Percentiles rank a stretch among this genome's conserved stretches.
These are phyloP conservation scores for Muntiacus reevesi DNA, from an alignment of 2,113 vertebrate species.

Conservation along the genomic window DNA sequence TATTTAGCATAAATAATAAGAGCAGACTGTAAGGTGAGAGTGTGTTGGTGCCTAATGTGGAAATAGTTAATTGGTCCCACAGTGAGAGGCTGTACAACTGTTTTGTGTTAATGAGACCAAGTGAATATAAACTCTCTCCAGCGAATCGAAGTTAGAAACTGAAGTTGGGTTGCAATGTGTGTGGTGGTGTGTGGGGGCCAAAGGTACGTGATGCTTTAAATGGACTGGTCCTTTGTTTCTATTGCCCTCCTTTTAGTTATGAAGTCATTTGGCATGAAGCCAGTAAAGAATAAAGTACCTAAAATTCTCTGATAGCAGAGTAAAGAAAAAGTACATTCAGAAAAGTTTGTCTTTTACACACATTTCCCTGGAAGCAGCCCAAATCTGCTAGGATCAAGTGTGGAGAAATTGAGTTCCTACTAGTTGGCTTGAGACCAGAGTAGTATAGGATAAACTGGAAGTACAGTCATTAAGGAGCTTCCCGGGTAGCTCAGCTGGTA, in stretches of 20 bases:
- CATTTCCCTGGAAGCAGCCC: not conserved
- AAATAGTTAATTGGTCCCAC: constrained; percentile 22
- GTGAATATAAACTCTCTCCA: not conserved
- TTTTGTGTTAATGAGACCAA: not conserved
- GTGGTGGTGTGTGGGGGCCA: not conserved
- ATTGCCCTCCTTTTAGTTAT: not conserved
- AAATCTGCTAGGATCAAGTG: not conserved
- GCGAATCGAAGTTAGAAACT: not conserved
- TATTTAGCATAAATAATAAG: constrained; percentile 11
- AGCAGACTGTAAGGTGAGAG: not conserved
- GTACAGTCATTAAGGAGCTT: not conserved
- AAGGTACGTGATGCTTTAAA: not conserved
- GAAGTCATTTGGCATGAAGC: not conserved
- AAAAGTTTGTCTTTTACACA: not conserved
- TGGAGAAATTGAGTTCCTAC: not conserved
- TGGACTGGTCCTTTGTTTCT: not conserved
- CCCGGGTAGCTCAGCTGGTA: not conserved
- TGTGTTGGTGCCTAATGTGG: not conserved
- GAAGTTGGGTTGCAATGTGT: not conserved
- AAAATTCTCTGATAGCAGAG: not conserved
- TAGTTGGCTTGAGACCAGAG: not conserved
- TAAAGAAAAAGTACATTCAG: not conserved
- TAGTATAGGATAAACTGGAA: not conserved
- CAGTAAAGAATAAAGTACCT: not conserved
- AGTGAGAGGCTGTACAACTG: not conserved